These are phyloP conservation scores for Oryzias javanicus DNA, from an alignment of 2,113 vertebrate species.

Conservation along the genomic window DNA sequence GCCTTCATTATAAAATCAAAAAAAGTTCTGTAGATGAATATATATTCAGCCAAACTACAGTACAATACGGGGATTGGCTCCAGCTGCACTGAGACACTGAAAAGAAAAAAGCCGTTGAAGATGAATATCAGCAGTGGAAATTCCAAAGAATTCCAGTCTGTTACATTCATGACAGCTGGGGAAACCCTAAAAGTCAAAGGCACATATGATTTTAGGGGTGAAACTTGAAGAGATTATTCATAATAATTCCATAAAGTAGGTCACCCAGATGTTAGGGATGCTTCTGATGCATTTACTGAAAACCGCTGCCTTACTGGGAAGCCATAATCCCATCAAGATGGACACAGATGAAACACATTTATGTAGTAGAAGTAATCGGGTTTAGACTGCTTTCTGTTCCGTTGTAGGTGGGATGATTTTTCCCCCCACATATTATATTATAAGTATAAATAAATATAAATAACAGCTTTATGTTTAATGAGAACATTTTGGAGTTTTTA, in stretches of 20 bases:
- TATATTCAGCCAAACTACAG: too few relatives aligned
- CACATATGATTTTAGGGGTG: constrained; percentile 30
- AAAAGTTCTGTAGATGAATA: too few relatives aligned
- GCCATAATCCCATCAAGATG: constrained; percentile 49
- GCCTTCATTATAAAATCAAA: too few relatives aligned
- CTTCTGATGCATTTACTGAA: constrained; percentile 51
- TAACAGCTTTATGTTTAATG: background rate
- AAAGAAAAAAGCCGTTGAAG: too few relatives aligned
- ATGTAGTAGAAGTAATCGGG: constrained; percentile 44
- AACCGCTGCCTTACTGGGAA: constrained; percentile 40
- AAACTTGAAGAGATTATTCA: constrained; percentile 59
- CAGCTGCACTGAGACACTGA: too few relatives aligned
- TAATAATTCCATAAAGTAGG: constrained; percentile 62
- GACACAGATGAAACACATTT: constrained; percentile 36
- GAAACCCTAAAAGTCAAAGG: constrained; percentile 53
- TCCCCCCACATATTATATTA: background rate
- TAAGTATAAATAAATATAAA: background rate
- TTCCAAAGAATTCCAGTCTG: constrained; percentile 1
- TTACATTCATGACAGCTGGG: constrained; percentile 47
- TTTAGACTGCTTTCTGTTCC: constrained; percentile 40
- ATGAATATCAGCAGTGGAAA: background rate
- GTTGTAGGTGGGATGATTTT: background rate
- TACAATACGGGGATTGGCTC: too few relatives aligned
- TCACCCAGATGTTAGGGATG: constrained; percentile 59
- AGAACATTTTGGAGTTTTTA: too few relatives aligned